These are phyloP conservation scores for Cichlasoma orientale DNA, from an alignment of 2,797 vertebrate genomes.

Conservation along the genomic window DNA sequence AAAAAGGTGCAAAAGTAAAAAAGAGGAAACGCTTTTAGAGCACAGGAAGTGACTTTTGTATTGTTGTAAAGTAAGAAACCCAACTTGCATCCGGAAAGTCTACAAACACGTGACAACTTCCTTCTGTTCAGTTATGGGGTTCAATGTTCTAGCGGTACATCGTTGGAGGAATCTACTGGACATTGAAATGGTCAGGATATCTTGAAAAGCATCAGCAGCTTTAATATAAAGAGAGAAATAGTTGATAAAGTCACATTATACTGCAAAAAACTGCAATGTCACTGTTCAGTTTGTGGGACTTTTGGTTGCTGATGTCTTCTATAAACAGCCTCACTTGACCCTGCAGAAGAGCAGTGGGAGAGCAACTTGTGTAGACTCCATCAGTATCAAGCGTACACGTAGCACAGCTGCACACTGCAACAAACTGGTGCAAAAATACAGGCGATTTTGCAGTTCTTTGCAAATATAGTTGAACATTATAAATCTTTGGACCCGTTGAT, in stretches of 20 bases:
- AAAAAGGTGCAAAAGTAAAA: conserved; percentile 39
- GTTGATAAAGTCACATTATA: not conserved
- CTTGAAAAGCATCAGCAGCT: not conserved
- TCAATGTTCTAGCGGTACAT: not conserved
- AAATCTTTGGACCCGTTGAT: too few species aligned
- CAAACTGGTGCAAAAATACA: not conserved
- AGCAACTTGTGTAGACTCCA: not conserved
- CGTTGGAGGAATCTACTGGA: too few species aligned
- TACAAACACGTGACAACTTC: not conserved
- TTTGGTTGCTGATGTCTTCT: conserved; percentile 12
- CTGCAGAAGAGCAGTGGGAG: conserved; percentile 19
- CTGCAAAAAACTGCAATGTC: not conserved
- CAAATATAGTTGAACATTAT: not conserved
- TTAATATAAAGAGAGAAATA: not conserved
- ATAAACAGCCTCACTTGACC: conserved; percentile 47
- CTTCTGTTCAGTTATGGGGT: not conserved
- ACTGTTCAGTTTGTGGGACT: not conserved
- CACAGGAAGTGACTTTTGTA: conserved; percentile 41
- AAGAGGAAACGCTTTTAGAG: conserved; percentile 47
- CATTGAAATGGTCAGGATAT: not conserved
- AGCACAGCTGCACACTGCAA: not conserved
- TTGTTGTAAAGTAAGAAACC: not conserved
- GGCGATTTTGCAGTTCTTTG: too few species aligned
- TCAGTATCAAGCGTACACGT: not conserved
- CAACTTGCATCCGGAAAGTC: not conserved